These are phyloP conservation scores for Lutraria rhynchaena DNA, from an alignment of 1,140 invertebrate species.

Conservation along the genomic window DNA sequence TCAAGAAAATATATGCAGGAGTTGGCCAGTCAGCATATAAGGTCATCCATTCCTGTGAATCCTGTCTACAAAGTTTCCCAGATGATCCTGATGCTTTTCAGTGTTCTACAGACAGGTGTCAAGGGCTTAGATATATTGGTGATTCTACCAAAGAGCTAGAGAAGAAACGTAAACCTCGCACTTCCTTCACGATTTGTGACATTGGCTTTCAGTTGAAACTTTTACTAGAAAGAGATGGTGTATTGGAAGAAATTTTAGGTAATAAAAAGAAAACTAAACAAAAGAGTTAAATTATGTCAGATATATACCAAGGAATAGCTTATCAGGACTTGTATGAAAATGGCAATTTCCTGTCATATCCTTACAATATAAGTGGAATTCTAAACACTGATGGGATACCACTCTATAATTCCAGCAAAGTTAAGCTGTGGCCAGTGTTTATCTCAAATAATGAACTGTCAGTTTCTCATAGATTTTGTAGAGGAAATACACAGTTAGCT, in stretches of 20 bases:
- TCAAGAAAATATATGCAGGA: slow-evolving; percentile 20
- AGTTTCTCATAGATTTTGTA: slow-evolving; percentile 7
- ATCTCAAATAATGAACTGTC: slow-evolving; percentile 50
- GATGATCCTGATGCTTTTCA: slow-evolving; percentile 20
- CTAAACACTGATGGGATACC: slow-evolving; percentile 54
- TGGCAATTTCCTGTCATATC: slow-evolving; percentile 8
- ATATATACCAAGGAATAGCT: slow-evolving; percentile 36
- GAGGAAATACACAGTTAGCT: slow-evolving; percentile 40
- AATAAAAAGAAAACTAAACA: slow-evolving; percentile 27
- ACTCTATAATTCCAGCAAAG: slow-evolving; percentile 37
- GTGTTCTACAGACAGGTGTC: slow-evolving; percentile 17
- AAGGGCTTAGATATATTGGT: slow-evolving; percentile 22
- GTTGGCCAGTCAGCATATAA: slow-evolving; percentile 19
- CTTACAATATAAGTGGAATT: slow-evolving; percentile 27
- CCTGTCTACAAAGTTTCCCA: slow-evolving; percentile 15
- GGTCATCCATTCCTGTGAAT: slow-evolving; percentile 19
- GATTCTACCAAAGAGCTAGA: slow-evolving; percentile 18
- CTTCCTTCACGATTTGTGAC: slow-evolving; percentile 31
- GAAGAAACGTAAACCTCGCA: not conserved
- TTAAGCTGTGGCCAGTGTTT: slow-evolving; percentile 55
- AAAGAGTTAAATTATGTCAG: not conserved
- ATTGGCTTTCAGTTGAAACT: slow-evolving; percentile 24
- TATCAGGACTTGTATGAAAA: slow-evolving; percentile 14
- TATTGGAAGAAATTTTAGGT: slow-evolving; percentile 14
- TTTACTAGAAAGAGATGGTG: slow-evolving; percentile 24